A percentile compares a stretch with the other conserved stretches of the same genome.
Conservation (phyloP, 2,113 vertebrate genomes). For the Oreochromis aureus region DNA sequence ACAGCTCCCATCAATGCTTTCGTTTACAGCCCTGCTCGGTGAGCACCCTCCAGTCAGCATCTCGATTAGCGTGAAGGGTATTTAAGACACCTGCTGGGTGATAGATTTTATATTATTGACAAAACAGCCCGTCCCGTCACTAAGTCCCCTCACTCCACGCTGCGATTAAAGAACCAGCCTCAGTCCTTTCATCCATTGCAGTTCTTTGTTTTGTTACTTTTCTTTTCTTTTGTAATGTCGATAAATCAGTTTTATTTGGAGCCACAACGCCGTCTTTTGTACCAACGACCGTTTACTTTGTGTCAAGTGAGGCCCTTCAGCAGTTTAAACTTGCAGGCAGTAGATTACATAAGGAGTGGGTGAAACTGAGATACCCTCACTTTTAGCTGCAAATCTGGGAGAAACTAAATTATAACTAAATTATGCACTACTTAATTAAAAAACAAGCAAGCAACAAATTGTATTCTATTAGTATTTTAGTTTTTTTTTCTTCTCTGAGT, state of each 20-base stretch:
- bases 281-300: not conserved
- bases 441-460: not conserved
- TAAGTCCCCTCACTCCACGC: not conserved
- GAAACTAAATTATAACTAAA: not conserved
- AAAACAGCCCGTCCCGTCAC: not conserved
- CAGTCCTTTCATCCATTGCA: not conserved
- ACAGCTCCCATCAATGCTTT: not conserved
- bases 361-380: not conserved
- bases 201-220: not conserved
- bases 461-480: not conserved
- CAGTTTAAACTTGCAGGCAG: not conserved
- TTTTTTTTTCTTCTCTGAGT: not conserved
- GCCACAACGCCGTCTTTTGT: not conserved
- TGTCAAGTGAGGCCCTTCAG: not conserved
- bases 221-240: not conserved
- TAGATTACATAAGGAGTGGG: not conserved
- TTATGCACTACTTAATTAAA: not conserved
- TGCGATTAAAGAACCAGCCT: not conserved
- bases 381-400: not conserved
- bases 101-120: constrained; percentile 28
- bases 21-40: not conserved
- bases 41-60: not conserved
- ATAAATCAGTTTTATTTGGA: not conserved
- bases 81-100: not conserved
- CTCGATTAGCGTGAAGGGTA: not conserved